Base-by-base conservation (phyloP, 1,140 invertebrate genomes). In the Tigriopus japonicus region DNA sequence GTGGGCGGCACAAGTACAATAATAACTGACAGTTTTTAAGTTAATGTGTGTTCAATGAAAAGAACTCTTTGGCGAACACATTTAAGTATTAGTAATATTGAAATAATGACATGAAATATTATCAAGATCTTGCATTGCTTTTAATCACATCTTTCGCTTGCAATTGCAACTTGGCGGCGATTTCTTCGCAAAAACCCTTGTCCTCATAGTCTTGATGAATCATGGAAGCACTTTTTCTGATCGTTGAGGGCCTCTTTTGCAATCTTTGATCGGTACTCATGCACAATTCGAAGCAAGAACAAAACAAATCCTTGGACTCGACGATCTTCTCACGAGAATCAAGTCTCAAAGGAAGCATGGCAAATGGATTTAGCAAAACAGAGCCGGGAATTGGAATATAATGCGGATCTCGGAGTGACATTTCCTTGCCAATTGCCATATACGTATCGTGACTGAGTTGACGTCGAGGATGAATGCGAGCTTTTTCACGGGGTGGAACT, bases 391-490 rank as follows among this genome's bases (percentile, higher is more conserved):
- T 67, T 76, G 77, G 5, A 79, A 65, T 64, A 66, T 85, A 85
- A 66, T 87, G 81, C 28, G 83, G 81, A 73, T 89, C 85, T 66
- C 83, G 77, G 51, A 80, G 76, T 67, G 83, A 82, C 77, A 87
- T 86, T 17, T 81, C 78, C 69, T 85, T 82, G 23, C 82, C 83
- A 42, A 43, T 42, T 35, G 28, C 28, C 28, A 35, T 9, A 9
- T 35, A 35, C 3, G 28, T 35, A 35, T 35, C 28, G 19, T 35
- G 17, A 41, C n/a, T 71, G 66, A 61, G 78, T 68, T 35, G 75
- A 74, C 65, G 28, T 17, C 19, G 35, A 15, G 17, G 17, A 52
- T 84, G 82, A 63, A 81, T 82, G 14, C 82, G 76, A 0, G 82
- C 83, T 66, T 84, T 84, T 64, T 84, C 82, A 63, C 81, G 82